A percentile compares a stretch with the other conserved stretches of the same genome.
Evolutionary conservation across 2,113 vertebrate species (phyloP).

Genomic region (Parus major): DNA sequence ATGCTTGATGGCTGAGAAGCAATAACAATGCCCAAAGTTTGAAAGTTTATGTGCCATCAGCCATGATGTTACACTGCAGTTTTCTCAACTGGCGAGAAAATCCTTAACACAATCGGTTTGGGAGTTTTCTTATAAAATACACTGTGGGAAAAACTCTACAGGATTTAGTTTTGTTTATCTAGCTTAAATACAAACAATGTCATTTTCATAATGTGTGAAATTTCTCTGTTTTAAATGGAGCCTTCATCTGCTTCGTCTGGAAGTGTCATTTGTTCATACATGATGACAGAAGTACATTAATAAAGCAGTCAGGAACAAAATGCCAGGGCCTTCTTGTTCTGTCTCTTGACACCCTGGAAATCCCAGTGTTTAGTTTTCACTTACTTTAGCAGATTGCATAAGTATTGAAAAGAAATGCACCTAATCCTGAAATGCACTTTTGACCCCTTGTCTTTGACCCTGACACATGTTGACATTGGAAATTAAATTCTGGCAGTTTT

Average conservation of each 20-base stretch:
- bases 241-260: neutral
- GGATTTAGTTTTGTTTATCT: neutral
- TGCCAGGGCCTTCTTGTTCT: neutral
- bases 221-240: neutral
- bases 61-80: neutral
- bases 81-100: neutral
- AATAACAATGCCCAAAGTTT: neutral
- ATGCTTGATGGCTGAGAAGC: neutral
- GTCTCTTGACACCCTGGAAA: neutral
- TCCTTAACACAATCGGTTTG: neutral
- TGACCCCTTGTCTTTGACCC: slow-evolving; percentile 1
- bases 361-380: neutral
- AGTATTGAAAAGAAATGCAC: neutral
- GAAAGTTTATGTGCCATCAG: neutral
- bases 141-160: neutral
- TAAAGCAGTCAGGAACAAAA: neutral
- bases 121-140: neutral
- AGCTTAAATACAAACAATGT: neutral
- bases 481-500: slow-evolving; percentile 24
- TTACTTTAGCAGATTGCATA: neutral
- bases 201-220: neutral
- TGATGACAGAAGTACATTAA: neutral
- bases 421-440: neutral
- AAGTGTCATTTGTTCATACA: neutral
- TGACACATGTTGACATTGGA: neutral